Evolutionary conservation across 1,140 invertebrate species (phyloP).

Genomic region (Drosophila pseudoananassae): DNA sequence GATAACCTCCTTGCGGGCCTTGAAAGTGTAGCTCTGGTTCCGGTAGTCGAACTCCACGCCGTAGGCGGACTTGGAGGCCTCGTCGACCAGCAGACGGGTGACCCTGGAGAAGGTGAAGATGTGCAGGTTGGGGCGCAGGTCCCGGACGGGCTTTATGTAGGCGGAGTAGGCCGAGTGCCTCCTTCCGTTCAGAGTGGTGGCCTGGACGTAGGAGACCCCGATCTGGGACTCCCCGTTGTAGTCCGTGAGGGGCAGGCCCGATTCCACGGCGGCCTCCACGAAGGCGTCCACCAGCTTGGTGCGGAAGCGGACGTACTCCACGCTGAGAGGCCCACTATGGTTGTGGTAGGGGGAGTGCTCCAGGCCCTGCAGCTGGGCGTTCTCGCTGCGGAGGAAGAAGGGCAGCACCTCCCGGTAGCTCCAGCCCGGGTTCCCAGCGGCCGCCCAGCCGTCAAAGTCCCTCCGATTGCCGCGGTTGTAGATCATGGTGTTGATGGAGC

Average conservation of each 20-base stretch:
- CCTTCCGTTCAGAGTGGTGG: conserved; percentile 86
- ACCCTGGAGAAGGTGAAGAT: conserved; percentile 86
- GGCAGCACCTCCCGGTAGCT: conserved; percentile 90
- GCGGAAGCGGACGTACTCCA: conserved; percentile 86
- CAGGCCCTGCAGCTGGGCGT: conserved; percentile 85
- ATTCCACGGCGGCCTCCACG: conserved; percentile 86
- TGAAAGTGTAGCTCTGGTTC: conserved; percentile 83
- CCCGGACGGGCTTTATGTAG: too few species aligned
- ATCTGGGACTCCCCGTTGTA: conserved; percentile 88
- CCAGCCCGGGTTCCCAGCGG: conserved; percentile 89
- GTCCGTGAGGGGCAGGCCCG: conserved; percentile 87
- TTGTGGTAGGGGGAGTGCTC: conserved; percentile 86
- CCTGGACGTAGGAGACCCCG: conserved; percentile 89
- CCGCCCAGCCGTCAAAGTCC: conserved; percentile 91
- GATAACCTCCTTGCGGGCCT: conserved; percentile 88
- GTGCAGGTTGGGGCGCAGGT: conserved; percentile 88
- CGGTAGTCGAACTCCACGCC: conserved; percentile 87
- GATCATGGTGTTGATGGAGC: conserved; percentile 94
- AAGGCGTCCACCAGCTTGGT: conserved; percentile 87
- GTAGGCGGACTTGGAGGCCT: conserved; percentile 86
- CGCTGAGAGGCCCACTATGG: conserved; percentile 85
- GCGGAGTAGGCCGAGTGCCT: conserved; percentile 86
- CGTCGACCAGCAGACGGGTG: conserved; percentile 87
- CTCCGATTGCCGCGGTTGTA: conserved; percentile 91
- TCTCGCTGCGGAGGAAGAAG: conserved; percentile 88